phyloP scores from a whole-genome alignment of 2,797 vertebrate species.

The Enteromius paludinosus region DNA sequence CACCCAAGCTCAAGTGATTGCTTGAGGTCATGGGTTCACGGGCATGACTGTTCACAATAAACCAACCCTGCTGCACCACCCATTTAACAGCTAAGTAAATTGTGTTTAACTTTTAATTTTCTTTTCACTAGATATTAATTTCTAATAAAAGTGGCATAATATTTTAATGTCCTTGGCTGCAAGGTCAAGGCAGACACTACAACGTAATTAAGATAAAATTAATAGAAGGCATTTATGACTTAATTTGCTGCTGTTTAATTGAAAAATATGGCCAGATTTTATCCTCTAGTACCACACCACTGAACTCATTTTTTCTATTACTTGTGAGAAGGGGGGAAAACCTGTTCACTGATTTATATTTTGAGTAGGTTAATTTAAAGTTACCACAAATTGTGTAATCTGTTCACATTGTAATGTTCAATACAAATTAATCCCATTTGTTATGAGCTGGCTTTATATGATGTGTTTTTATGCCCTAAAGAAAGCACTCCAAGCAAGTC shows the following conservation, averaged over 20 bases:
- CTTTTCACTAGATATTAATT: conserved; percentile 47
- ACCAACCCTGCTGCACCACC: conserved; percentile 49
- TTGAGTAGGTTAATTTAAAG: neutral
- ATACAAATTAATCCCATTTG: conserved; percentile 57
- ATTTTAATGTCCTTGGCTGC: conserved; percentile 57
- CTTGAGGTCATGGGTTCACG: conserved; percentile 65
- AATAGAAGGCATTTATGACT: conserved; percentile 73
- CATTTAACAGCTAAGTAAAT: conserved; percentile 61
- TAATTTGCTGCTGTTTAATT: conserved; percentile 72
- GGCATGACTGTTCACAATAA: conserved; percentile 51
- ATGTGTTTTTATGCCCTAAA: neutral
- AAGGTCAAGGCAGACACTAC: conserved; percentile 70
- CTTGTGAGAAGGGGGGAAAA: neutral
- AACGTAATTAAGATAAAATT: conserved; percentile 78
- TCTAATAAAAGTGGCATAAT: conserved; percentile 60
- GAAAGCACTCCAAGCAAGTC: neutral
- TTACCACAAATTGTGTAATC: conserved; percentile 28
- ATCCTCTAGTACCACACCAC: conserved; percentile 35
- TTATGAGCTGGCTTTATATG: conserved; percentile 48
- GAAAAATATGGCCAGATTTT: conserved; percentile 64
- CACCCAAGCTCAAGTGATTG: conserved; percentile 27
- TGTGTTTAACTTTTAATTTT: conserved; percentile 50
- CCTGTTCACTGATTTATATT: neutral
- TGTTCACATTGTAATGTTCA: conserved; percentile 51
- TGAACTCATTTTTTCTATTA: neutral